Percentiles rank a stretch among this genome's conserved stretches.
phyloP scores from a whole-genome alignment of 2,113 vertebrate genomes.

The Atherinomorus stipes region DNA sequence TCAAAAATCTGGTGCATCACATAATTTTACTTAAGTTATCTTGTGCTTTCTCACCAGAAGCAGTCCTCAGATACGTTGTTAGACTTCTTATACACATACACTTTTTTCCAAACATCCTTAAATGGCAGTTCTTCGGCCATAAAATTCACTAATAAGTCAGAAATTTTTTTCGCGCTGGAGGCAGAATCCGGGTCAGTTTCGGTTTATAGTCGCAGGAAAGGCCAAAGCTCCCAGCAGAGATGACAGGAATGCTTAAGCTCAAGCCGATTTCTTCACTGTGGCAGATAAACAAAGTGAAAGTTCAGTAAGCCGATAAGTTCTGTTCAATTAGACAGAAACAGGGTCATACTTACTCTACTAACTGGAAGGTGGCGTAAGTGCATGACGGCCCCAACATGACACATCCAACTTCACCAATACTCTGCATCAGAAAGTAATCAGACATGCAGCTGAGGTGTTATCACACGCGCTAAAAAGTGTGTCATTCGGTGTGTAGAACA shows the following conservation, averaged over 20 bases:
- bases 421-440: conserved; percentile 71
- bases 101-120: conserved; percentile 84
- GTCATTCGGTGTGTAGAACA: neutral
- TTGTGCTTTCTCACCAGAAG: conserved; percentile 86
- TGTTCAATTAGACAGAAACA: neutral
- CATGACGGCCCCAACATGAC: conserved; percentile 92
- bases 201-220: conserved; percentile 92
- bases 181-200: conserved; percentile 90
- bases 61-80: conserved; percentile 84
- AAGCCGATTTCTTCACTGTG: conserved; percentile 84
- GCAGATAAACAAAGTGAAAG: neutral
- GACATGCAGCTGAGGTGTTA: neutral
- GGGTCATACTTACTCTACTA: conserved; percentile 91
- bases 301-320: neutral
- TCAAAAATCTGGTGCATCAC: neutral
- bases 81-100: conserved; percentile 89
- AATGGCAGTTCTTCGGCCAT: conserved; percentile 70
- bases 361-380: conserved; percentile 92
- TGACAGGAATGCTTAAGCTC: conserved; percentile 88
- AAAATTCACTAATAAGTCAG: conserved; percentile 86
- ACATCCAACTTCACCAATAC: conserved; percentile 81
- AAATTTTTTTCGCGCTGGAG: conserved; percentile 93
- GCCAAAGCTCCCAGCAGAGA: conserved; percentile 97
- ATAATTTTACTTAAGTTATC: neutral
- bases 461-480: neutral